Conservation (phyloP, 2,888 invertebrate species). For the Hyposoter dolosus region DNA sequence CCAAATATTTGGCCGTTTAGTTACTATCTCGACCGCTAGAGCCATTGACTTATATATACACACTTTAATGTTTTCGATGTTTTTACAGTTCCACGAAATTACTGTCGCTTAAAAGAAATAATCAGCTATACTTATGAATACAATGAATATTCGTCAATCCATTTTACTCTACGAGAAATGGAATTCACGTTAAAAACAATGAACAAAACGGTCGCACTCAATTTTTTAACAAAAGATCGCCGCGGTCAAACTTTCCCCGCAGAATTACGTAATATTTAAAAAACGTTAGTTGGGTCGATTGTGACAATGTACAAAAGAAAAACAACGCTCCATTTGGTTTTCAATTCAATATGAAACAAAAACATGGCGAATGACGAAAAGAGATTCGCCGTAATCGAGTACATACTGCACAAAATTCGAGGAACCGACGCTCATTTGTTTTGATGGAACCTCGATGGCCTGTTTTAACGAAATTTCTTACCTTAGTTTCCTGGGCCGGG, state of each 20-base stretch:
- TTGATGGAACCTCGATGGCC: no score
- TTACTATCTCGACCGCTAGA: not conserved
- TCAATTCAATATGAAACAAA: not conserved
- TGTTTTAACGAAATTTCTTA: conserved; percentile 9
- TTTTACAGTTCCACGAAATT: not conserved
- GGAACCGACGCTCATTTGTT: not conserved
- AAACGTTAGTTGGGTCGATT: conserved; percentile 60
- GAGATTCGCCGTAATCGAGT: not conserved
- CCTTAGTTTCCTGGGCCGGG: conserved; percentile 84
- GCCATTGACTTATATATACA: not conserved
- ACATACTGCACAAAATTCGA: conserved; percentile 19
- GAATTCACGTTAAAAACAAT: conserved; percentile 1
- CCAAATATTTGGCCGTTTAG: not conserved
- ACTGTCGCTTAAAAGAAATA: not conserved
- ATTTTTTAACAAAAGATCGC: not conserved
- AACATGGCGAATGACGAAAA: not conserved
- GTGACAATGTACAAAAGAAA: not conserved
- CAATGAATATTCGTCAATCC: not conserved
- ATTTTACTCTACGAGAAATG: not conserved
- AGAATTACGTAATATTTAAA: not conserved
- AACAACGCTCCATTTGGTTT: not conserved
- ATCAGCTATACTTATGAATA: not conserved
- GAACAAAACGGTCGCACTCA: not conserved
- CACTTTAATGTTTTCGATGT: not conserved
- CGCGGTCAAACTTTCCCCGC: not conserved